phyloP scores from a whole-genome alignment of 2,113 vertebrate genomes.

The Diglossa brunneiventris region DNA sequence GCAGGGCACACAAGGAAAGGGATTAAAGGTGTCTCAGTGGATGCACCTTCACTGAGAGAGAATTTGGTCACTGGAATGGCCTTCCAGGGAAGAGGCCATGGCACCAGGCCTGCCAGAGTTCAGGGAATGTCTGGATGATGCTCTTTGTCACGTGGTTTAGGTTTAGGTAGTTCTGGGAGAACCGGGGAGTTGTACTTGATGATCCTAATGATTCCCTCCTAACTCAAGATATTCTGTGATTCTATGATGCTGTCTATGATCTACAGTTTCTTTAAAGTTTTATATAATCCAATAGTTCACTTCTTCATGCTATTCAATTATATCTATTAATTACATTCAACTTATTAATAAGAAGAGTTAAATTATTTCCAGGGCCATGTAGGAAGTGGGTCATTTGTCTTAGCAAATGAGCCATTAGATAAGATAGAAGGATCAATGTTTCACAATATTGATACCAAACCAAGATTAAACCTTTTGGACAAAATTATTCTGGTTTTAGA shows the following conservation, averaged over 20 bases:
- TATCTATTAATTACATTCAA: not conserved
- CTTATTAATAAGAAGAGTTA: not conserved
- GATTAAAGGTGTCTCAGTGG: not conserved
- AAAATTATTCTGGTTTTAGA: not conserved
- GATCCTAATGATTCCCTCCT: not conserved
- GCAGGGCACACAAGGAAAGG: fast-evolving
- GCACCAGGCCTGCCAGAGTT: not conserved
- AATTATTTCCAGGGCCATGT: not conserved
- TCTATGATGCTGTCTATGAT: not conserved
- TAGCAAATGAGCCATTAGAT: not conserved
- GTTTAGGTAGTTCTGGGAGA: not conserved
- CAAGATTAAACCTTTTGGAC: not conserved
- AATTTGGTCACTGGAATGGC: not conserved
- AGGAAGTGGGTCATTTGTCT: not conserved
- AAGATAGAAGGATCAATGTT: not conserved
- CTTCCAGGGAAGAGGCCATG: not conserved
- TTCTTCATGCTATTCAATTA: not conserved
- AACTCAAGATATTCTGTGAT: not conserved
- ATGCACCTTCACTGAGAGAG: not conserved
- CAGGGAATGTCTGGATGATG: not conserved
- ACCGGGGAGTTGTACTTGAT: fast-evolving
- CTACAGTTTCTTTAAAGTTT: slow-evolving; percentile 1
- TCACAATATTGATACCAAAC: not conserved
- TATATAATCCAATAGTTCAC: not conserved
- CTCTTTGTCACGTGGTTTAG: not conserved